A percentile compares a stretch with the other conserved stretches of the same genome.
These are phyloP conservation scores for Oligia latruncula DNA, from an alignment of 2,888 invertebrate species.

Conservation along the genomic window DNA sequence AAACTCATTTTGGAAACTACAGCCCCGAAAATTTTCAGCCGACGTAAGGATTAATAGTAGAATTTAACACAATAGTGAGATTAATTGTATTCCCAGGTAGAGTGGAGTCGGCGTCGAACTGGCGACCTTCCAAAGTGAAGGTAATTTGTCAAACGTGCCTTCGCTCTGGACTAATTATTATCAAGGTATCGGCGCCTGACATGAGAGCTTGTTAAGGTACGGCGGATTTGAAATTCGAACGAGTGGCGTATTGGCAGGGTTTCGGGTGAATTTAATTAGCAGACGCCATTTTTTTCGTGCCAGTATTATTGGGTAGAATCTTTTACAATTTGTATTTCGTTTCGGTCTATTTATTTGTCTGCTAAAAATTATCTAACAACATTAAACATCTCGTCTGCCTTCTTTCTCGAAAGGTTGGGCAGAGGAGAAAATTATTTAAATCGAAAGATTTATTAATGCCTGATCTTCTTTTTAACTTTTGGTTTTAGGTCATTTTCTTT, in stretches of 20 bases:
- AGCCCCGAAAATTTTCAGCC: constrained; percentile 36
- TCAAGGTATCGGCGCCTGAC: constrained; percentile 64
- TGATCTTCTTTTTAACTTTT: neutral
- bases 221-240: constrained; percentile 34
- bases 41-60: constrained; percentile 52
- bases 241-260: constrained; percentile 11
- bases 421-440: neutral
- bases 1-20: constrained; percentile 50
- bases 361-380: neutral
- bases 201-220: constrained; percentile 55
- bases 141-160: constrained; percentile 67
- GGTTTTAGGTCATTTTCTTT: neutral
- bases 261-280: constrained; percentile 17
- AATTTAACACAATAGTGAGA: constrained; percentile 67
- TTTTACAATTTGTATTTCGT: too few species aligned
- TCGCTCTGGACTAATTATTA: constrained; percentile 66
- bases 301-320: neutral
- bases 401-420: too few species aligned
- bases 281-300: neutral
- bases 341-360: too few species aligned
- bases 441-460: neutral
- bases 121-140: constrained; percentile 69
- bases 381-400: neutral
- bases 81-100: constrained; percentile 66
- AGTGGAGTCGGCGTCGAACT: constrained; percentile 62